Percentiles rank a stretch among this genome's conserved stretches.
Conservation (phyloP, 2,888 invertebrate genomes). For the Dascillus cervinus region DNA sequence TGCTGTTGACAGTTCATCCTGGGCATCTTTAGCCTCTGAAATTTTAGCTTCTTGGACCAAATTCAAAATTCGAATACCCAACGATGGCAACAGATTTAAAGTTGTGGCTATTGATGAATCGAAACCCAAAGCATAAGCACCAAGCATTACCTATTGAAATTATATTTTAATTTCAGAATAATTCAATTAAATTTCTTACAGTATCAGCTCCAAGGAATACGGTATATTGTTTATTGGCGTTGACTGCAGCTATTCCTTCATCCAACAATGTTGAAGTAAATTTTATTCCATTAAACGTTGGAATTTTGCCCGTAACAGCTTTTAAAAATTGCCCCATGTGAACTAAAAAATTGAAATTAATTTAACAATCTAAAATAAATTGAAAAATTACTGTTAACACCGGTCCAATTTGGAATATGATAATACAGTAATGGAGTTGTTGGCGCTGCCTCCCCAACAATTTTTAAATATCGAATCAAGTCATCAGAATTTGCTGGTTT, state of each 20-base stretch:
- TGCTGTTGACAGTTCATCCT: slow-evolving; percentile 40
- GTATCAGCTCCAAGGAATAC: slow-evolving; percentile 64
- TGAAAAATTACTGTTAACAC: slow-evolving; percentile 58
- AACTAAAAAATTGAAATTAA: slow-evolving; percentile 45
- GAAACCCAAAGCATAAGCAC: slow-evolving; percentile 60
- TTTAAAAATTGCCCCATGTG: slow-evolving; percentile 63
- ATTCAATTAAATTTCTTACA: slow-evolving; percentile 42
- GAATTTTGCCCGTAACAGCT: slow-evolving; percentile 53
- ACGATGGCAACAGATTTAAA: slow-evolving; percentile 57
- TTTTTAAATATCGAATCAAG: slow-evolving; percentile 57
- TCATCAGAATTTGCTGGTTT: slow-evolving; percentile 55
- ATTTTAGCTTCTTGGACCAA: slow-evolving; percentile 42
- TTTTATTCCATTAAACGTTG: slow-evolving; percentile 75
- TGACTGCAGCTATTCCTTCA: slow-evolving; percentile 56
- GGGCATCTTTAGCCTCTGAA: slow-evolving; percentile 46
- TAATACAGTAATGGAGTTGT: slow-evolving; percentile 74
- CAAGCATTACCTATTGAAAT: slow-evolving; percentile 51
- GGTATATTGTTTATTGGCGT: slow-evolving; percentile 46
- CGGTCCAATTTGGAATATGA: slow-evolving; percentile 68
- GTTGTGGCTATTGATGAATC: slow-evolving; percentile 65
- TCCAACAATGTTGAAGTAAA: slow-evolving; percentile 68
- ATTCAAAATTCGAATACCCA: slow-evolving; percentile 50
- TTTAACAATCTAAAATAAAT: slow-evolving; percentile 3
- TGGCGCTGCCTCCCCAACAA: slow-evolving; percentile 63
- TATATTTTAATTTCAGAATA: slow-evolving; percentile 6